phyloP scores from a whole-genome alignment of 2,797 vertebrate species.

The Gadopsis bispinosus region DNA sequence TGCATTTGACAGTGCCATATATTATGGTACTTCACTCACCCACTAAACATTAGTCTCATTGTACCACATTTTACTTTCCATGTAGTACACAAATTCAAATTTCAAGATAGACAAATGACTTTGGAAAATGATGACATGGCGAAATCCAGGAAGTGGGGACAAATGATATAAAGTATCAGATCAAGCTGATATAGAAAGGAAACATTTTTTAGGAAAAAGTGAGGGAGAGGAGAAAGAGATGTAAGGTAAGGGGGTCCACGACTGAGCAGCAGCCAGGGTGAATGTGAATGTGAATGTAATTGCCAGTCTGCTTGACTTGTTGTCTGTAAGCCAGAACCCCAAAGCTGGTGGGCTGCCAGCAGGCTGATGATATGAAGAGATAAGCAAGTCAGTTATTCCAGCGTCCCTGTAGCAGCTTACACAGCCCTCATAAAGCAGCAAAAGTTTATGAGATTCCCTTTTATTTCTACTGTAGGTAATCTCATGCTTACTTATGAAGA shows the following conservation, averaged over 20 bases:
- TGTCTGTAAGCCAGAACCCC: constrained; percentile 73
- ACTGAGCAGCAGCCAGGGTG: constrained; percentile 51
- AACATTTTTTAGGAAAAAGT: constrained; percentile 26
- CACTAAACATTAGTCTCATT: constrained; percentile 31
- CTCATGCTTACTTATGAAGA: constrained; percentile 6
- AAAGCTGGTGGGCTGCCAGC: constrained; percentile 62
- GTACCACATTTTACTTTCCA: constrained; percentile 45
- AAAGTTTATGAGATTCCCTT: constrained; percentile 38
- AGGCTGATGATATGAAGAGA: constrained; percentile 76
- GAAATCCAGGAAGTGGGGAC: constrained; percentile 36
- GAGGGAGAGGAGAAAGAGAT: constrained; percentile 5
- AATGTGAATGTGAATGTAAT: constrained; percentile 78
- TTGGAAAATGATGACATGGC: constrained; percentile 48
- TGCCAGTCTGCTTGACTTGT: constrained; percentile 75
- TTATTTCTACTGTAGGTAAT: constrained; percentile 10
- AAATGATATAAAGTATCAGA: constrained; percentile 25
- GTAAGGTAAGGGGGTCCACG: constrained; percentile 14
- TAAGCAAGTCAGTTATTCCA: constrained; percentile 72
- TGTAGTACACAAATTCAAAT: constrained; percentile 46
- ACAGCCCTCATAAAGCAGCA: constrained; percentile 48
- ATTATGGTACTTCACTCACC: constrained; percentile 7
- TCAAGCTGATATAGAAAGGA: constrained; percentile 21
- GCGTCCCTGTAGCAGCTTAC: constrained; percentile 50
- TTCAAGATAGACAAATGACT: constrained; percentile 51
- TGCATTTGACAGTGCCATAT: constrained; percentile 23